Evolutionary conservation across 2,888 invertebrate species (phyloP).

Genomic region (Cotesia congregata): DNA sequence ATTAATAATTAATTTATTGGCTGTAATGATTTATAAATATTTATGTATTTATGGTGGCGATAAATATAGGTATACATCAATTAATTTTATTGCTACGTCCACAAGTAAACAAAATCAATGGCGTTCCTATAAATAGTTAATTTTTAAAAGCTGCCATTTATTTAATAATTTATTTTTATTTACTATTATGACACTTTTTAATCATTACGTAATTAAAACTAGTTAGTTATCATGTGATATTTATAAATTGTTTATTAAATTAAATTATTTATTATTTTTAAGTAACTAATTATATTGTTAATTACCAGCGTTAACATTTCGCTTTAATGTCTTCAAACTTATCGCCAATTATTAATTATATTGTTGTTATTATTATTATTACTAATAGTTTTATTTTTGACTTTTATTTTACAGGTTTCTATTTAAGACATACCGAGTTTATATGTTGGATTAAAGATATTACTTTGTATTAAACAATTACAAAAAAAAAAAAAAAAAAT

Average conservation of each 20-base stretch:
- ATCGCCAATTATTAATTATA: not conserved
- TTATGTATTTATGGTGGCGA: constrained; percentile 10
- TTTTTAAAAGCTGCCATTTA: constrained; percentile 6
- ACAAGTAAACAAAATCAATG: constrained; percentile 47
- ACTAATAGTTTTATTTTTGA: not conserved
- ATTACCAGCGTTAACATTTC: not conserved
- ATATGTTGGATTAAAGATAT: constrained; percentile 9
- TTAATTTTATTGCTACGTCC: constrained; percentile 11
- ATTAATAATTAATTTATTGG: not conserved
- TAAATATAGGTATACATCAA: not conserved
- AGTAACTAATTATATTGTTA: constrained; percentile 7
- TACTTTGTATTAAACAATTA: not conserved
- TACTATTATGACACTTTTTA: not conserved
- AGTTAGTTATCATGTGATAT: not conserved
- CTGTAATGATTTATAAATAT: not conserved
- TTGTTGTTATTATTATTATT: not conserved
- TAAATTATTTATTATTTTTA: constrained; percentile 21
- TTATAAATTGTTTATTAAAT: not conserved
- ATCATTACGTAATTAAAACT: not conserved
- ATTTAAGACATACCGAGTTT: not conserved
- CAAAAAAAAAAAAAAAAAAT: not conserved
- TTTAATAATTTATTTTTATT: constrained; percentile 15
- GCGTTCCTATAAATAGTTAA: constrained; percentile 37
- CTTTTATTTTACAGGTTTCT: constrained; percentile 1
- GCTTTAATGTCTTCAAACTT: not conserved